phyloP scores from a whole-genome alignment of 2,113 vertebrate species.

The Colius striatus region DNA sequence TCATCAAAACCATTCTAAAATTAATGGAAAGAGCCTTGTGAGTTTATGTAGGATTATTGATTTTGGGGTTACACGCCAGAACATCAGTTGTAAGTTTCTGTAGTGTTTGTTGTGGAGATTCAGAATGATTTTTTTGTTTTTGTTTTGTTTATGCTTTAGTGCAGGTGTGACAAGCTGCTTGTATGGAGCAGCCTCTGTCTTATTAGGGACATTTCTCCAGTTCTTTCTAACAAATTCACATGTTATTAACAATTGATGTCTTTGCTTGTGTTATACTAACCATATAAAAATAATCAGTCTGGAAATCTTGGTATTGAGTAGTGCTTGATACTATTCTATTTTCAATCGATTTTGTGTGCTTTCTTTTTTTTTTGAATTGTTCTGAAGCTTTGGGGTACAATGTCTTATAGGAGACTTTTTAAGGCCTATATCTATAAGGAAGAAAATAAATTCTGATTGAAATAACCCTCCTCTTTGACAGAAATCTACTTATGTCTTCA shows the following conservation, averaged over 20 bases:
- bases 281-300: neutral
- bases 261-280: neutral
- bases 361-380: neutral
- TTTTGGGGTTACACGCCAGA: neutral
- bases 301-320: neutral
- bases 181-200: neutral
- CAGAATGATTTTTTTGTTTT: neutral
- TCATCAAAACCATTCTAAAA: conserved; percentile 17
- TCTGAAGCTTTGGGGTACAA: neutral
- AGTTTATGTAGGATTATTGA: neutral
- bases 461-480: neutral
- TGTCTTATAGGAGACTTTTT: neutral
- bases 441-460: neutral
- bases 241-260: neutral
- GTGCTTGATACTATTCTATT: neutral
- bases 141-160: neutral
- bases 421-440: neutral
- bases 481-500: neutral
- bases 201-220: neutral
- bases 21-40: neutral
- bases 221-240: conserved; percentile 5
- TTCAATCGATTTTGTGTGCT: neutral
- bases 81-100: conserved; percentile 39
- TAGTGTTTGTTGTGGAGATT: neutral
- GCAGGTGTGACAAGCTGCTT: neutral